Evolutionary conservation across 1,140 invertebrate genomes (phyloP).

Genomic region (Nephila pilipes): DNA sequence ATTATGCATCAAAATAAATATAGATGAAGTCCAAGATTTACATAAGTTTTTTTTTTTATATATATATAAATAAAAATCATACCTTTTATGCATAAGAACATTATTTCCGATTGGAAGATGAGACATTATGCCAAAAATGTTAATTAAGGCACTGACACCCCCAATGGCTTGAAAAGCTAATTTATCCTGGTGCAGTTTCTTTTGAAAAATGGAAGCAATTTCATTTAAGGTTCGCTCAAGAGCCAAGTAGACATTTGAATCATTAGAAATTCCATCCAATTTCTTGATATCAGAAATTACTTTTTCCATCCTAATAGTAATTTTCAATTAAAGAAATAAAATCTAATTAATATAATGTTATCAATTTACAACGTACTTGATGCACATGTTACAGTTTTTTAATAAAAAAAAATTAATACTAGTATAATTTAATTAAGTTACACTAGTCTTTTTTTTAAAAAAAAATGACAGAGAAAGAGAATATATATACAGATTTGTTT

Average conservation of each 20-base stretch:
- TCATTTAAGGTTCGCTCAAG: constrained; percentile 86
- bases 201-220: constrained; percentile 84
- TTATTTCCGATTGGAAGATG: constrained; percentile 78
- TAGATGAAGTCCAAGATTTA: background rate
- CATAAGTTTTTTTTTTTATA: too few species aligned
- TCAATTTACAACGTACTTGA: too few species aligned
- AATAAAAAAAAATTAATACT: too few species aligned
- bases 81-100: constrained; percentile 80
- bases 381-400: too few species aligned
- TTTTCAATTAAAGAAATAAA: background rate
- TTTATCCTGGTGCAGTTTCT: constrained; percentile 82
- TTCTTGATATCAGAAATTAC: constrained; percentile 86
- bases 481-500: too few species aligned
- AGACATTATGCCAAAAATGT: constrained; percentile 79
- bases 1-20: background rate
- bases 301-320: constrained; percentile 82
- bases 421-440: too few species aligned
- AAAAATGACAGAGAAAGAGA: too few species aligned
- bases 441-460: too few species aligned
- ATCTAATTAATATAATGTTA: too few species aligned
- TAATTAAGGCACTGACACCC: constrained; percentile 83
- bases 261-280: constrained; percentile 85
- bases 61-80: constrained; percentile 77
- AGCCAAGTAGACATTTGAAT: constrained; percentile 84
- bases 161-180: constrained; percentile 83